Percentiles rank a stretch among this genome's conserved stretches.
phyloP scores from a whole-genome alignment of 2,888 invertebrate genomes.

The Polymixis flavicincta region DNA sequence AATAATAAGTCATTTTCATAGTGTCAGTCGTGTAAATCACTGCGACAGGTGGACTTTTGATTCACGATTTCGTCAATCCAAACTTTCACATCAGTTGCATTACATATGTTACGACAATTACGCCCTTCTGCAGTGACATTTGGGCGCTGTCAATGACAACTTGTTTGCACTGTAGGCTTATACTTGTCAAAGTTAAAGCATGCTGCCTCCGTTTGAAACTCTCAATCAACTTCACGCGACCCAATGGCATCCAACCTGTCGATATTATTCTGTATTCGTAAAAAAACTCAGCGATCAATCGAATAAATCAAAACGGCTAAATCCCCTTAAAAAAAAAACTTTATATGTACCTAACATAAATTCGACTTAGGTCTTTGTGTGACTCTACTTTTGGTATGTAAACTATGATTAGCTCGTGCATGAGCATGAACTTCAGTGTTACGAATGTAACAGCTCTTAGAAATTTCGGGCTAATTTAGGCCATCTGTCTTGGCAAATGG shows the following conservation, averaged over 20 bases:
- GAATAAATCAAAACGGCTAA: slow-evolving; percentile 1
- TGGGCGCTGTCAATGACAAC: too few species aligned
- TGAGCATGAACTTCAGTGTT: background rate
- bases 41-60: slow-evolving; percentile 1
- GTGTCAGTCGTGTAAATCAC: slow-evolving; percentile 28
- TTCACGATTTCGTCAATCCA: too few species aligned
- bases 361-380: background rate
- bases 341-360: slow-evolving; percentile 21
- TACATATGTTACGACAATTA: too few species aligned
- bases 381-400: background rate
- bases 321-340: slow-evolving; percentile 21
- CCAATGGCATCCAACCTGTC: too few species aligned
- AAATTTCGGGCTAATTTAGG: background rate
- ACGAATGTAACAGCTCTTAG: background rate
- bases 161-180: background rate
- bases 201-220: background rate
- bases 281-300: slow-evolving; percentile 1
- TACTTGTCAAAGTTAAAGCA: background rate
- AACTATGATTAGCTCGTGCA: background rate
- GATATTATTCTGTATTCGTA: background rate
- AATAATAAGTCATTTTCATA: slow-evolving; percentile 19
- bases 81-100: too few species aligned
- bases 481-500: background rate
- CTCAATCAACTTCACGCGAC: background rate
- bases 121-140: too few species aligned